These are phyloP conservation scores for Chinchilla lanigera DNA, from an alignment of 2,113 vertebrate species.

Conservation along the genomic window DNA sequence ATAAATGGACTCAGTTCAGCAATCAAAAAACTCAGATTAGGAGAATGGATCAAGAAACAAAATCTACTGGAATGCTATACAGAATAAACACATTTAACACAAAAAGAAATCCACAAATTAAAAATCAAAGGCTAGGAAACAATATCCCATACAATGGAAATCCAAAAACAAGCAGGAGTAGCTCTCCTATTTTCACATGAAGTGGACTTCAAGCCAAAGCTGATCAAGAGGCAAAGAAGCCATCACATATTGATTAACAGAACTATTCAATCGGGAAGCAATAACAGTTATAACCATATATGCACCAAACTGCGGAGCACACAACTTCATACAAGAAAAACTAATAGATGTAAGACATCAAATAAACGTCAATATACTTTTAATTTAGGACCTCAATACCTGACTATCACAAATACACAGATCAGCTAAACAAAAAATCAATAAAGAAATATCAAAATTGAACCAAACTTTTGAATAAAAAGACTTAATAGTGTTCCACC, in stretches of 20 bases:
- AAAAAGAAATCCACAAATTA: background rate
- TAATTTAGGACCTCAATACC: background rate
- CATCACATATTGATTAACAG: background rate
- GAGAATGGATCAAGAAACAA: background rate
- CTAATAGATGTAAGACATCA: background rate
- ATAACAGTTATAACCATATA: background rate
- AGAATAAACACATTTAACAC: background rate
- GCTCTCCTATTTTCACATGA: background rate
- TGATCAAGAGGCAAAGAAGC: background rate
- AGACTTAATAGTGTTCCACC: background rate
- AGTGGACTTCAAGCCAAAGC: background rate
- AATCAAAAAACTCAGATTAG: background rate
- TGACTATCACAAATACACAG: background rate
- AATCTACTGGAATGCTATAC: background rate
- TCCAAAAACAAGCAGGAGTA: background rate
- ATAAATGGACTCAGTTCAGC: background rate
- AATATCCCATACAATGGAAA: background rate
- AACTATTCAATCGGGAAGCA: background rate
- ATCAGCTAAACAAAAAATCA: background rate
- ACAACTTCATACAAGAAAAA: background rate
- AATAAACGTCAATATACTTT: background rate
- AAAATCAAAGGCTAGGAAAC: background rate
- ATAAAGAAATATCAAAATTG: background rate
- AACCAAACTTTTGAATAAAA: background rate
- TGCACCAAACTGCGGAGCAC: background rate